These are phyloP conservation scores for Chrysocyon brachyurus DNA, from an alignment of 2,797 vertebrate species.

Conservation along the genomic window DNA sequence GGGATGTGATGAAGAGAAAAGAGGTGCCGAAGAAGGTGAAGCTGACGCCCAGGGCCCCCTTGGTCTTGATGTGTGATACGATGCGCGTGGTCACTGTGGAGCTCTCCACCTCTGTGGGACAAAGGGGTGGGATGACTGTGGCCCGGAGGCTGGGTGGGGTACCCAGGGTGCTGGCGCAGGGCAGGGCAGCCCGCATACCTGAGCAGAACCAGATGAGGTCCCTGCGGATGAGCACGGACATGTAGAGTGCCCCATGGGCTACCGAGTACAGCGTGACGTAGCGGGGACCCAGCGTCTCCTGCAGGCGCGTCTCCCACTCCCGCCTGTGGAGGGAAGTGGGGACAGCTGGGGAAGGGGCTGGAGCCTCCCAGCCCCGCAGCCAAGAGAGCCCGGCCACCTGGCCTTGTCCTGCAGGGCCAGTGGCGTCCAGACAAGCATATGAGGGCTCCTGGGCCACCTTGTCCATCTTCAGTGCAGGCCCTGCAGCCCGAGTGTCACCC, in stretches of 20 bases:
- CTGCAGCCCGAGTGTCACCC: no score
- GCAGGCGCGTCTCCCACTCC: conserved; percentile 97
- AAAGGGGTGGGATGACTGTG: not conserved
- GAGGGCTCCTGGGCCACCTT: not conserved
- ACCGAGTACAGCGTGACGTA: conserved; percentile 96
- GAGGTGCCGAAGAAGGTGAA: conserved; percentile 99
- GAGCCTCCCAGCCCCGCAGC: not conserved
- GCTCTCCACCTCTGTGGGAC: conserved; percentile 94
- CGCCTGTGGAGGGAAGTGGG: conserved; percentile 88
- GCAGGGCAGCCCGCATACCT: conserved; percentile 86
- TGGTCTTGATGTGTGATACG: conserved; percentile 99
- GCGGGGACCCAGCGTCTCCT: conserved; percentile 96
- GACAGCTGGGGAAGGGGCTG: not conserved
- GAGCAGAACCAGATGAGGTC: conserved; percentile 99
- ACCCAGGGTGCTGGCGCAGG: rapidly evolving
- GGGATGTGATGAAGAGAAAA: conserved; percentile 98
- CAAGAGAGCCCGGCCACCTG: rapidly evolving
- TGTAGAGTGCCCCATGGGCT: conserved; percentile 95
- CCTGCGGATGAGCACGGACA: conserved; percentile 95
- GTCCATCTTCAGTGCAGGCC: not conserved
- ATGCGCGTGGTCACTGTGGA: conserved; percentile 97
- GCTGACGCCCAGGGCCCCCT: conserved; percentile 95
- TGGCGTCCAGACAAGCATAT: rapidly evolving
- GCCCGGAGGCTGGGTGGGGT: not conserved
- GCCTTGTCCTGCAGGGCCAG: rapidly evolving